Percentiles rank a stretch among this genome's conserved stretches.
Evolutionary conservation across 2,888 invertebrate species (phyloP).

Genomic region (Sinotaia quadrata): DNA sequence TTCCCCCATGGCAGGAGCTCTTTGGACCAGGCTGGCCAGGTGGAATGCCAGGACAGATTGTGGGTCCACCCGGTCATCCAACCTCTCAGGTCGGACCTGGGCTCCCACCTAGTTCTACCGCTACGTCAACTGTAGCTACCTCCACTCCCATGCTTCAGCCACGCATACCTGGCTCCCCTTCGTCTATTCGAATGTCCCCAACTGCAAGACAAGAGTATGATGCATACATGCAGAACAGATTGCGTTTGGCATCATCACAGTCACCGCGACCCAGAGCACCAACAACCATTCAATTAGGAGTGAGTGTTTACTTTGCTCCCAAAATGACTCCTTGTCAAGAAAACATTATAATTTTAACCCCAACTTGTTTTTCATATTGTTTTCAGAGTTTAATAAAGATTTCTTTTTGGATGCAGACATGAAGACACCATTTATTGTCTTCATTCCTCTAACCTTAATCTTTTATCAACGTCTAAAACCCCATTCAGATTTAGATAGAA

Average conservation of each 20-base stretch:
- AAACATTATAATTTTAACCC: too few species aligned
- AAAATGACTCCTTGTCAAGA: too few species aligned
- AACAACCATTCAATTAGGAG: constrained; percentile 46
- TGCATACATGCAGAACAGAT: constrained; percentile 66
- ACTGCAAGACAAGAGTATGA: constrained; percentile 69
- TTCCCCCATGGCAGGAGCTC: constrained; percentile 57
- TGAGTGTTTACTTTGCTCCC: constrained; percentile 35
- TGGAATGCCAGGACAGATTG: constrained; percentile 27
- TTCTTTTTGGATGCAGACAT: neutral
- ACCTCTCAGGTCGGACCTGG: constrained; percentile 25
- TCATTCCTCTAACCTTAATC: too few species aligned
- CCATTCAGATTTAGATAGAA: too few species aligned
- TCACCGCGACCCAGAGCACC: constrained; percentile 70
- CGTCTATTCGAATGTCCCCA: constrained; percentile 54
- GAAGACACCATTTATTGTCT: neutral
- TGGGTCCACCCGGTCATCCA: constrained; percentile 30
- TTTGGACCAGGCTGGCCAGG: constrained; percentile 47
- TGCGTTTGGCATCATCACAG: constrained; percentile 50
- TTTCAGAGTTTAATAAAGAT: neutral
- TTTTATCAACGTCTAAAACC: too few species aligned
- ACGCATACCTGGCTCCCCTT: constrained; percentile 38
- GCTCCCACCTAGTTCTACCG: constrained; percentile 34
- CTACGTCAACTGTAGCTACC: constrained; percentile 34
- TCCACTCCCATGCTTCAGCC: constrained; percentile 39
- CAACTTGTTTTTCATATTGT: too few species aligned